Base-by-base conservation (phyloP, 2,888 invertebrate species). In the Leucophora obtusa region DNA sequence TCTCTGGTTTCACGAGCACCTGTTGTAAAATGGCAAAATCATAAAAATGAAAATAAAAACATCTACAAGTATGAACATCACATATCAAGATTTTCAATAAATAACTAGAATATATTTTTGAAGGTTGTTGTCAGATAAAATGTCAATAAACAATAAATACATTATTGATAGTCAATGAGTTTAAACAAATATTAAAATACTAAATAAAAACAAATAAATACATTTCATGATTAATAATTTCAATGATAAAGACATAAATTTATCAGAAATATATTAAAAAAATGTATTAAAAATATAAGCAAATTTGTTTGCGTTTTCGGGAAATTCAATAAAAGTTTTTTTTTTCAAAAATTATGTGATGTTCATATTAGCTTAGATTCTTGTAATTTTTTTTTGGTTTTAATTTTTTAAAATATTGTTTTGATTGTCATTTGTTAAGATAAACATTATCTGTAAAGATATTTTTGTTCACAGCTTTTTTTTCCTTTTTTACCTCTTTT, bases 401-500 rank as follows among this genome's bases (percentile, higher is more conserved):
- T 28, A 4, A 47, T 47, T 47, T 38, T 11, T 10, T 8, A 35
- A 35, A 10, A 5, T 14, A 9, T 54, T 11, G 21, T 43, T 62
- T 18, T 71, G 1, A 59, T 33, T 60, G 7, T 10, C n/a, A 24
- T 28, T 63, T 56, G n/a, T 56, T 56, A 33, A 15, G 3, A n/a
- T 53, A 17, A 43, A 18, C 21, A 43, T 43, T 38, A 53, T 53
- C 51, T 54, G n/a, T 71, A 14, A 58, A 65, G n/a, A n/a, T 47
- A 38, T 70, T 47, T 59, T 50, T 10, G n/a, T 50, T 66, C 54
- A 53, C 14, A 7, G 59, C 14, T 14, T 15, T 6, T 38, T 65
- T 33, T 51, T 24, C 28, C 59, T 17, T 7, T 74, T 85, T 93
- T 92, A 96, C 97, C 96, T 94, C 94, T 94, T 90, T 95, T 96